Evolutionary conservation across 2,113 vertebrate species (phyloP).

Genomic region (Cyphomyrus discorhynchus): DNA sequence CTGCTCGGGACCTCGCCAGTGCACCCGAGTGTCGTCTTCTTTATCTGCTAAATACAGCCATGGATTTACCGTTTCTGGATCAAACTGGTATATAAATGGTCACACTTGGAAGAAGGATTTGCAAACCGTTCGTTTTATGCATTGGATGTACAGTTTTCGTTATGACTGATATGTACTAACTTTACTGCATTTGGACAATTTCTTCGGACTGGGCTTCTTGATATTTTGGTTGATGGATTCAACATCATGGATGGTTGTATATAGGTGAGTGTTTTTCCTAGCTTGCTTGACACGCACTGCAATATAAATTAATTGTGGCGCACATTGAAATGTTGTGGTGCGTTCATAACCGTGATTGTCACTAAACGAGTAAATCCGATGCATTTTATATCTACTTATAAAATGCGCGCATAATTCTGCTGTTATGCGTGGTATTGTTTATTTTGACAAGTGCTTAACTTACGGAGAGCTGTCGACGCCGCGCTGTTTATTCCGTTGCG

Average conservation of each 20-base stretch:
- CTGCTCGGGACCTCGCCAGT: constrained; percentile 36
- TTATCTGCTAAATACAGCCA: constrained; percentile 25
- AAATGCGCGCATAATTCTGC: not conserved
- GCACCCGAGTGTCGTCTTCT: constrained; percentile 27
- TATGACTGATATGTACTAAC: constrained; percentile 39
- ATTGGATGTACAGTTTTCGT: constrained; percentile 48
- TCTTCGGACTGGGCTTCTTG: constrained; percentile 46
- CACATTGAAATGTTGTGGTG: not conserved
- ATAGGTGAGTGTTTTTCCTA: constrained; percentile 55
- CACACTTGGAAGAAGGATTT: constrained; percentile 16
- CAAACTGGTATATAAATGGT: constrained; percentile 34
- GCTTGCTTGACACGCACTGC: not conserved
- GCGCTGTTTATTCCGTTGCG: not conserved
- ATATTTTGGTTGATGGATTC: constrained; percentile 60
- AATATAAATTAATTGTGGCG: not conserved
- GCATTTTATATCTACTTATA: not conserved
- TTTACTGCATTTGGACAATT: constrained; percentile 35
- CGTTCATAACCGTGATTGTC: not conserved
- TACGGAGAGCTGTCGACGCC: not conserved
- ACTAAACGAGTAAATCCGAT: not conserved
- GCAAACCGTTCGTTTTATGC: not conserved
- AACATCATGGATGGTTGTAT: constrained; percentile 53
- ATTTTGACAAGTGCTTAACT: not conserved
- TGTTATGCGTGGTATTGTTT: not conserved
- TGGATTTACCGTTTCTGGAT: constrained; percentile 53